These are phyloP conservation scores for Hypothenemus hampei DNA, from an alignment of 1,140 invertebrate genomes.

Conservation along the genomic window DNA sequence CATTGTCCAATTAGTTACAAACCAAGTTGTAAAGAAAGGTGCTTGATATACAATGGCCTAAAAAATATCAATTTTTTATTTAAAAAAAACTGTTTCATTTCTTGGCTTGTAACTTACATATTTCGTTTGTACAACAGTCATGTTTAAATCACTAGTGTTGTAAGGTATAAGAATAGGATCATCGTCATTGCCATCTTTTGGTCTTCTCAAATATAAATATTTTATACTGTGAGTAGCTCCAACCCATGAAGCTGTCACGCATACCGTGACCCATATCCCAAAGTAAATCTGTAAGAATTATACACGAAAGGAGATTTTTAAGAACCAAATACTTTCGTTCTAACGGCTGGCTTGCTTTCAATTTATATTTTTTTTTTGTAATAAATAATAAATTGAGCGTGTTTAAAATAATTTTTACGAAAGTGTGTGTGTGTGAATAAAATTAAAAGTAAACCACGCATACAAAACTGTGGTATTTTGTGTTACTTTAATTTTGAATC, in stretches of 20 bases:
- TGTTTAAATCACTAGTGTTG: conserved; percentile 45
- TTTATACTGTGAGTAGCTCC: conserved; percentile 84
- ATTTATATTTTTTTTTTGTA: background rate
- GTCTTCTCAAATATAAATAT: conserved; percentile 66
- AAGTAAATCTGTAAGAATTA: conserved; percentile 69
- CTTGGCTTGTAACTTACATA: conserved; percentile 39
- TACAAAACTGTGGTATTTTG: background rate
- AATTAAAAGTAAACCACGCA: conserved; percentile 3
- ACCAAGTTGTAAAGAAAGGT: conserved; percentile 92
- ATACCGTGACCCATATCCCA: conserved; percentile 77
- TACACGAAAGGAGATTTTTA: background rate
- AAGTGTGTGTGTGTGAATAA: conserved; percentile 15
- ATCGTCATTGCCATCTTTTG: conserved; percentile 39
- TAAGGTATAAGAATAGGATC: conserved; percentile 45
- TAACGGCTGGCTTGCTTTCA: background rate
- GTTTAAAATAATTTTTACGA: no score
- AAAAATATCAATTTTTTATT: conserved; percentile 39
- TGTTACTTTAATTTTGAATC: background rate
- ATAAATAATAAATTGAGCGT: background rate
- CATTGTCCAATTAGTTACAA: conserved; percentile 88
- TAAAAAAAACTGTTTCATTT: background rate
- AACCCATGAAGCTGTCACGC: conserved; percentile 83
- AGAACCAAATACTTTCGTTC: background rate
- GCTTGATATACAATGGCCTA: conserved; percentile 70
- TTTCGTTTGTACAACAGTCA: conserved; percentile 47